Evolutionary conservation across 2,113 vertebrate species (phyloP).

Genomic region (Tychaedon coryphoeus): DNA sequence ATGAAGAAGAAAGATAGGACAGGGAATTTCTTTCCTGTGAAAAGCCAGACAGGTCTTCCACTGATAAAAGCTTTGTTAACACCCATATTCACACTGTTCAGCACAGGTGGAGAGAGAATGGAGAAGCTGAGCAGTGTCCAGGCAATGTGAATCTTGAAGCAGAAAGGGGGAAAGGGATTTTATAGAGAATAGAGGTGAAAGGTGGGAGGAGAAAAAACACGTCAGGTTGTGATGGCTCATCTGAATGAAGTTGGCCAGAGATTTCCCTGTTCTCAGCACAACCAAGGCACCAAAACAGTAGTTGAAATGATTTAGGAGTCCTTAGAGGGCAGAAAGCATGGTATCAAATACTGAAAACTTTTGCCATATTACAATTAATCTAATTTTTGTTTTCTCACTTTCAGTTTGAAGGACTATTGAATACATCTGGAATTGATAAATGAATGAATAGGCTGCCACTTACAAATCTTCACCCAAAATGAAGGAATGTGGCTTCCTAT

Average conservation of each 20-base stretch:
- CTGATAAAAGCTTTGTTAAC: neutral
- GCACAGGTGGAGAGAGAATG: neutral
- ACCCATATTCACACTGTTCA: neutral
- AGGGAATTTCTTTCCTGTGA: neutral
- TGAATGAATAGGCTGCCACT: slow-evolving; percentile 43
- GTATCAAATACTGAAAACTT: neutral
- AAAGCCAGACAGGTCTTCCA: neutral
- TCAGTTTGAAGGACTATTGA: slow-evolving; percentile 13
- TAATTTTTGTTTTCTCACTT: slow-evolving; percentile 20
- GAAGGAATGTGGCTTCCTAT: slow-evolving; percentile 23
- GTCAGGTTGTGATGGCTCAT: neutral
- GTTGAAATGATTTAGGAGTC: neutral
- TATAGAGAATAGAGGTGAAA: neutral
- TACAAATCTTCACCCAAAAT: slow-evolving; percentile 49
- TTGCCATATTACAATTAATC: slow-evolving; percentile 7
- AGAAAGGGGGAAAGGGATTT: neutral
- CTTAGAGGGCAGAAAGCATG: neutral
- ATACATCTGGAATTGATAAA: slow-evolving; percentile 50
- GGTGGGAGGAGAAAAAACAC: neutral
- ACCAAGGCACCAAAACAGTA: neutral
- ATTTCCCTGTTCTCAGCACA: neutral
- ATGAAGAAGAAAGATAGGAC: neutral
- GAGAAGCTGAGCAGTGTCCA: neutral
- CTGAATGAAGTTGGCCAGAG: neutral
- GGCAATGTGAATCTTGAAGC: neutral